Evolutionary conservation across 1,140 invertebrate genomes (phyloP).

Genomic region (Drosophila kanapiae): DNA sequence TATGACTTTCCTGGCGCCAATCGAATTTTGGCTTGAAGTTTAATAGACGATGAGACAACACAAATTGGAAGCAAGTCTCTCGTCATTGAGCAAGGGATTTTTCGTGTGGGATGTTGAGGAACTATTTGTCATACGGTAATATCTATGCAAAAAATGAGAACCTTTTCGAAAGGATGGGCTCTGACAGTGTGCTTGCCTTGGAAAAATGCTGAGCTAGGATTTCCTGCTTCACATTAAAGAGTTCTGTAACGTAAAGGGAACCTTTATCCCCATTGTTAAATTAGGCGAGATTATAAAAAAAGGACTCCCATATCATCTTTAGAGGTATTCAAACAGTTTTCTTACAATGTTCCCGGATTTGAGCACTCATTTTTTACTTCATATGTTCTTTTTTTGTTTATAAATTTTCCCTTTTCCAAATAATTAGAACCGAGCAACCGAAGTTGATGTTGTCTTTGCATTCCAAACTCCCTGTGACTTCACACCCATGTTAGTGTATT

Average conservation of each 20-base stretch:
- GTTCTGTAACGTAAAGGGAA: background rate
- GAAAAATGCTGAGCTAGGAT: conserved; percentile 6
- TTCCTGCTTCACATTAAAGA: background rate
- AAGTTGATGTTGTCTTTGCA: background rate
- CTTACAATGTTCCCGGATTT: background rate
- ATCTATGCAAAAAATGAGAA: conserved; percentile 27
- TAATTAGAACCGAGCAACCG: conserved; percentile 11
- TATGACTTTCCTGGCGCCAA: conserved; percentile 76
- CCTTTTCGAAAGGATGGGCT: background rate
- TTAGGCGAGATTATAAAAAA: background rate
- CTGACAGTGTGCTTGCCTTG: background rate
- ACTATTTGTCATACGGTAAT: conserved; percentile 26
- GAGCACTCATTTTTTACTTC: background rate
- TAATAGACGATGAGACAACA: conserved; percentile 55
- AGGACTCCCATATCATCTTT: background rate
- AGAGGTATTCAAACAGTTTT: background rate
- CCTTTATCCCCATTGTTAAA: background rate
- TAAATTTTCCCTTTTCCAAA: background rate
- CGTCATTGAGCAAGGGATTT: conserved; percentile 9
- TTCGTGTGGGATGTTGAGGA: conserved; percentile 8
- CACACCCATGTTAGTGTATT: conserved; percentile 19
- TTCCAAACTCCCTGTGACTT: background rate
- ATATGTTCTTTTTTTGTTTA: background rate
- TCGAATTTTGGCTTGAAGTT: conserved; percentile 51
- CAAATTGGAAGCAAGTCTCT: conserved; percentile 34